These are phyloP conservation scores for Troides oblongomaculatus DNA, from an alignment of 2,888 invertebrate genomes.

Conservation along the genomic window DNA sequence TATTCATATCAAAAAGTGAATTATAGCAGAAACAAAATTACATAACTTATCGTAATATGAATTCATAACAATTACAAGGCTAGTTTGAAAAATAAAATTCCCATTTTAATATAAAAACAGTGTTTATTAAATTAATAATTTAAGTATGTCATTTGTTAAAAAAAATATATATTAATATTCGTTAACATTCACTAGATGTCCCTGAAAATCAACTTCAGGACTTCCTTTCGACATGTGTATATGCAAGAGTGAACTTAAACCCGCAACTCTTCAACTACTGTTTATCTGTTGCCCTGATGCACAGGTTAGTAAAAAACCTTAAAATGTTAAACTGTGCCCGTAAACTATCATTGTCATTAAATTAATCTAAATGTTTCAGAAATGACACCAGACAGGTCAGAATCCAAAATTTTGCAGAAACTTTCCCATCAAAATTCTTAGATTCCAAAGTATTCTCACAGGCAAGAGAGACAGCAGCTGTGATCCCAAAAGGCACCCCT, in stretches of 20 bases:
- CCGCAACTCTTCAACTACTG: conserved; percentile 90
- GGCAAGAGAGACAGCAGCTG: conserved; percentile 78
- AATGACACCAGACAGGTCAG: conserved; percentile 81
- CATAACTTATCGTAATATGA: background rate
- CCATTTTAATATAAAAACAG: background rate
- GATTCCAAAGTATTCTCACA: conserved; percentile 80
- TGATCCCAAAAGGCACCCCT: conserved; percentile 54
- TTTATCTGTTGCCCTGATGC: conserved; percentile 86
- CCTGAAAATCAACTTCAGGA: conserved; percentile 77
- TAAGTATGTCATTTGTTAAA: background rate
- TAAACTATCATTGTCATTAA: background rate
- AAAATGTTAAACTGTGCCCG: background rate
- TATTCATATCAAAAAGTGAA: background rate
- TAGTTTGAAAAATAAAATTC: background rate
- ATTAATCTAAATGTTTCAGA: conserved; percentile 42
- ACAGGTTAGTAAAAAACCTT: conserved; percentile 71
- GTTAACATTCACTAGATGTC: conserved; percentile 47
- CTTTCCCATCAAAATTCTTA: conserved; percentile 84
- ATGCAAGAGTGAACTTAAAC: conserved; percentile 86
- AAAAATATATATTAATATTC: conserved; percentile 27
- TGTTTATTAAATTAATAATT: conserved; percentile 20
- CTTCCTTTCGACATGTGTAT: conserved; percentile 85
- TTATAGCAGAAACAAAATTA: background rate
- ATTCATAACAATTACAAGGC: background rate
- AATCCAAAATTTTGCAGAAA: conserved; percentile 82